phyloP scores from a whole-genome alignment of 2,888 invertebrate species.

The Syrista parreyssii region DNA sequence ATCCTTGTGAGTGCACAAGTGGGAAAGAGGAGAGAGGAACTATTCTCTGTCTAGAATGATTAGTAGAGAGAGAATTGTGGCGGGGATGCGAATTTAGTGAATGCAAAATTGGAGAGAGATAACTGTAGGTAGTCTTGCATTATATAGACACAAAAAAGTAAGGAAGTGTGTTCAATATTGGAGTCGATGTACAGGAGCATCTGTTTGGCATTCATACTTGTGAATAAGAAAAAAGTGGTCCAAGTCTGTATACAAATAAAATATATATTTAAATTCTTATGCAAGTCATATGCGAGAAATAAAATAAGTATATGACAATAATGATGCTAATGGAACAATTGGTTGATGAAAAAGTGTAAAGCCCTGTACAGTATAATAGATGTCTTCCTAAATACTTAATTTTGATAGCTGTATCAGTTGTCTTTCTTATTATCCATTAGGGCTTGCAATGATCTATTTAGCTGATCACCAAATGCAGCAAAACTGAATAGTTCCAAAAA shows the following conservation, averaged over 20 bases:
- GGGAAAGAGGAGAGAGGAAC: background rate
- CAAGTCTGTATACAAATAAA: background rate
- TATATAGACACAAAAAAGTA: background rate
- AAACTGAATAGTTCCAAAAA: slow-evolving; percentile 87
- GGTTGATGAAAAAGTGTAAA: background rate
- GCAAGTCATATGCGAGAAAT: background rate
- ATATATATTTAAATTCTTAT: background rate
- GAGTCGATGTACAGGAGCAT: background rate
- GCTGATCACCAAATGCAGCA: slow-evolving; percentile 78
- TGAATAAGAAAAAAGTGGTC: background rate
- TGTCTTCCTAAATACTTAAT: background rate
- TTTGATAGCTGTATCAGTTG: background rate
- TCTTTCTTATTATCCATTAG: slow-evolving; percentile 34
- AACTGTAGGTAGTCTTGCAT: background rate
- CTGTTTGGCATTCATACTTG: background rate
- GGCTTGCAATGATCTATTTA: slow-evolving; percentile 68
- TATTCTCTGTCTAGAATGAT: background rate
- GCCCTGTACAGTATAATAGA: background rate
- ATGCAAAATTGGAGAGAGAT: background rate
- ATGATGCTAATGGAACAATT: no score
- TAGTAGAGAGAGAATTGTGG: background rate
- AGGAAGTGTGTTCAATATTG: background rate
- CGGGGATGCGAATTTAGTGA: no score
- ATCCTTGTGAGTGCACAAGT: background rate
- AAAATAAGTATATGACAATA: background rate